Conservation (phyloP, 1,140 invertebrate genomes). For the Trichogramma pretiosum region DNA sequence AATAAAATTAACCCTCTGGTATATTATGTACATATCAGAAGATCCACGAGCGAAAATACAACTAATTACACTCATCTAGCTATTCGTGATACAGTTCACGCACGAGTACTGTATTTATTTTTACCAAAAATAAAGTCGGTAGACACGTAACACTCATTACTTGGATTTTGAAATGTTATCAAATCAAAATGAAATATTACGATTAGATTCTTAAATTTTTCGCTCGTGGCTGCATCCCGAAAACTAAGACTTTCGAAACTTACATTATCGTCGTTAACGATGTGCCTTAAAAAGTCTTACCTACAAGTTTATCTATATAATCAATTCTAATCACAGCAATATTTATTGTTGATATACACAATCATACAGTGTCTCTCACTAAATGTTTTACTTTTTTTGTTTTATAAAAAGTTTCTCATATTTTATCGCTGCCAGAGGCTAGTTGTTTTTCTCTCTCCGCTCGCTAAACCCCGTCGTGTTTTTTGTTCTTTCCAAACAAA, state of each 20-base stretch:
- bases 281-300: slow-evolving; percentile 38
- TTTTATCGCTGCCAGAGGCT: slow-evolving; percentile 22
- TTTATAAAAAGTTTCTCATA: slow-evolving; percentile 13
- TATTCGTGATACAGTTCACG: no score
- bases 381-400: slow-evolving; percentile 29
- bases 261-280: slow-evolving; percentile 13
- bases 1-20: no score
- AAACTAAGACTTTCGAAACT: slow-evolving; percentile 5
- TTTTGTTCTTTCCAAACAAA: slow-evolving; percentile 1
- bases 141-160: not conserved
- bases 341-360: slow-evolving; percentile 49
- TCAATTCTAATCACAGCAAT: slow-evolving; percentile 48
- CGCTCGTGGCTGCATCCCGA: slow-evolving; percentile 2
- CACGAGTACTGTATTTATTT: slow-evolving; percentile 6
- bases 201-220: slow-evolving; percentile 1
- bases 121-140: not conserved
- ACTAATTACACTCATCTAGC: no score
- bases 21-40: no score
- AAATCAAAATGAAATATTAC: not conserved
- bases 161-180: not conserved
- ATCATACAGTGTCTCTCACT: slow-evolving; percentile 44
- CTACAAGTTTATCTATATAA: slow-evolving; percentile 43
- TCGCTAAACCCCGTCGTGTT: slow-evolving; percentile 9
- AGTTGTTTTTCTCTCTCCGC: slow-evolving; percentile 15
- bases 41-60: no score